Conservation (phyloP, 2,113 vertebrate species). For the Pelecanoides urinatrix region DNA sequence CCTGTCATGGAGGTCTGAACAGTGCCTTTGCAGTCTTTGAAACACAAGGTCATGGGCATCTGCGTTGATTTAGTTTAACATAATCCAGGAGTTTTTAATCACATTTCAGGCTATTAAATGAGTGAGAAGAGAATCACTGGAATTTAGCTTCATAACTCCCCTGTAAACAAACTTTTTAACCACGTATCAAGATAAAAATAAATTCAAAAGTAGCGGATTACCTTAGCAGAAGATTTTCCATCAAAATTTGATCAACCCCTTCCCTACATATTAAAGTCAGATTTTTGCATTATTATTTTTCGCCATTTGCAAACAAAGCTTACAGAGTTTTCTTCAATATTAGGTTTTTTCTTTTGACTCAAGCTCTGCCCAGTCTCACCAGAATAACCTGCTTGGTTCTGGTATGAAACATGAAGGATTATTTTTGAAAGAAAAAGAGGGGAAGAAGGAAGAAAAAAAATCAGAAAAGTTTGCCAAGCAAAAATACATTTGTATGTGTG, state of each 20-base stretch:
- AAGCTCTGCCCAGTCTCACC: not conserved
- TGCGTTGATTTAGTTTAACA: conserved; percentile 32
- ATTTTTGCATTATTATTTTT: not conserved
- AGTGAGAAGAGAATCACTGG: conserved; percentile 46
- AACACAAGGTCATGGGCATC: conserved; percentile 49
- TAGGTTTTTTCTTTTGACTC: not conserved
- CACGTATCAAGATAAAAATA: conserved; percentile 33
- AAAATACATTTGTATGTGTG: not conserved
- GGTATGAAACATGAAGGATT: not conserved
- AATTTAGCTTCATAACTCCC: conserved; percentile 54
- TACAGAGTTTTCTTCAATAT: not conserved
- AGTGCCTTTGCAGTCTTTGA: conserved; percentile 15
- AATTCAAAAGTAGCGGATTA: conserved; percentile 15
- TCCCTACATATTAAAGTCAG: not conserved
- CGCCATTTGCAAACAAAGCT: not conserved
- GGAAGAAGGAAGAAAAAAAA: not conserved
- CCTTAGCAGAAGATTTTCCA: not conserved
- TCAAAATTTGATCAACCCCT: not conserved
- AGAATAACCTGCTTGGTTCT: not conserved
- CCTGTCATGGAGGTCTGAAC: not conserved
- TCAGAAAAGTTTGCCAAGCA: not conserved
- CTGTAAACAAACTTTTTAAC: conserved; percentile 57
- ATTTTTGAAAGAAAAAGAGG: not conserved
- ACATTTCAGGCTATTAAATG: conserved; percentile 56
- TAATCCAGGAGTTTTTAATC: conserved; percentile 63